Percentiles rank a stretch among this genome's conserved stretches.
These are phyloP conservation scores for Propsilocerus akamusi DNA, from an alignment of 1,140 invertebrate species.

Conservation along the genomic window DNA sequence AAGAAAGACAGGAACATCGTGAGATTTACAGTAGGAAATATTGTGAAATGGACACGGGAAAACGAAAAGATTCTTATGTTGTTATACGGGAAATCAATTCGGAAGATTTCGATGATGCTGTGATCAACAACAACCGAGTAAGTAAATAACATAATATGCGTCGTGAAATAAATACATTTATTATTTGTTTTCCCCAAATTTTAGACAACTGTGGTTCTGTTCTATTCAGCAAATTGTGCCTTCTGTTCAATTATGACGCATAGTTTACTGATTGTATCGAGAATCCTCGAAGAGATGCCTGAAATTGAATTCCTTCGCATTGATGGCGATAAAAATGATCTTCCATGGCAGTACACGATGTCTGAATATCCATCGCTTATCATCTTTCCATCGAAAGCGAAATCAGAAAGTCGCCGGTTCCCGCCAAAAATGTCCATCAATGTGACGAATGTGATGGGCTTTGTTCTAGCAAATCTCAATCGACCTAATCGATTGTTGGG, in stretches of 20 bases:
- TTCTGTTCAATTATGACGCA: slow-evolving; percentile 49
- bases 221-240: slow-evolving; percentile 47
- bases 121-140: neutral
- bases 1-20: neutral
- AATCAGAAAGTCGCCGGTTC: slow-evolving; percentile 53
- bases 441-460: slow-evolving; percentile 45
- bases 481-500: slow-evolving; percentile 12
- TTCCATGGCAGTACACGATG: slow-evolving; percentile 64
- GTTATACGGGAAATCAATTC: slow-evolving; percentile 1
- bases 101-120: neutral
- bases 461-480: slow-evolving; percentile 46
- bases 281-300: slow-evolving; percentile 33
- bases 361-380: slow-evolving; percentile 53
- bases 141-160: neutral
- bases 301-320: slow-evolving; percentile 43
- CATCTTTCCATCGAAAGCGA: slow-evolving; percentile 47
- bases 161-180: neutral
- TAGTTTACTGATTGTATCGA: slow-evolving; percentile 41
- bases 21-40: neutral
- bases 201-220: slow-evolving; percentile 50
- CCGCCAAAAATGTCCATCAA: slow-evolving; percentile 39
- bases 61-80: neutral
- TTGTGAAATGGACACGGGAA: neutral
- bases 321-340: slow-evolving; percentile 61
- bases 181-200: slow-evolving; percentile 9